phyloP scores from a whole-genome alignment of 2,113 vertebrate species.

The Procavia capensis region DNA sequence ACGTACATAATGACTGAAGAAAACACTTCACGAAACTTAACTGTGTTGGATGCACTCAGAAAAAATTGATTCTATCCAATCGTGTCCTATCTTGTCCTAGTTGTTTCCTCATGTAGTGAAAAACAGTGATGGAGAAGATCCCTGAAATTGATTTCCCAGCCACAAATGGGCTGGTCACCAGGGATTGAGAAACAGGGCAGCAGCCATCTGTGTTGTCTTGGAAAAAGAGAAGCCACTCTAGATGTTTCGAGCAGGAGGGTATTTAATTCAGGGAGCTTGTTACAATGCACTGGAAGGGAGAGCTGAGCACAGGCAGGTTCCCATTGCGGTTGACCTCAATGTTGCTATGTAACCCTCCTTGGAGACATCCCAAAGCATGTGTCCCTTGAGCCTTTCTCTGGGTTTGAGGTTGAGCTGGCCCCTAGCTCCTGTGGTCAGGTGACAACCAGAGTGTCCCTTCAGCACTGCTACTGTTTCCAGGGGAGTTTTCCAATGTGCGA shows the following conservation, averaged over 20 bases:
- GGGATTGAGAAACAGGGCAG: background rate
- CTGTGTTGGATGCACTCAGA: background rate
- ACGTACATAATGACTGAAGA: background rate
- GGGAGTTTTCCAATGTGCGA: background rate
- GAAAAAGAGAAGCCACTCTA: background rate
- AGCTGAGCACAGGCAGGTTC: background rate
- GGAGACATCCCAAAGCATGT: background rate
- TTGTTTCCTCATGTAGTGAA: background rate
- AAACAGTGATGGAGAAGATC: background rate
- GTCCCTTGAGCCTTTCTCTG: background rate
- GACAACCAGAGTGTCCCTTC: background rate
- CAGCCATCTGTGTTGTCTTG: background rate
- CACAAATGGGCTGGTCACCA: background rate
- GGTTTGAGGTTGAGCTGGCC: background rate
- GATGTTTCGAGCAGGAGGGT: background rate
- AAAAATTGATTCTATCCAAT: background rate
- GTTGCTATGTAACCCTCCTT: background rate
- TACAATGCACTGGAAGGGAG: background rate
- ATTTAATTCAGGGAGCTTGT: too few relatives aligned
- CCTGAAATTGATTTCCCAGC: background rate
- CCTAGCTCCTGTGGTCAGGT: background rate
- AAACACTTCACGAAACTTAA: background rate
- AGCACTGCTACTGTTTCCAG: background rate
- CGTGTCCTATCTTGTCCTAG: background rate
- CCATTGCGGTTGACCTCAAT: background rate